Evolutionary conservation across 1,140 invertebrate genomes (phyloP).

Genomic region (Drosophila persimilis): DNA sequence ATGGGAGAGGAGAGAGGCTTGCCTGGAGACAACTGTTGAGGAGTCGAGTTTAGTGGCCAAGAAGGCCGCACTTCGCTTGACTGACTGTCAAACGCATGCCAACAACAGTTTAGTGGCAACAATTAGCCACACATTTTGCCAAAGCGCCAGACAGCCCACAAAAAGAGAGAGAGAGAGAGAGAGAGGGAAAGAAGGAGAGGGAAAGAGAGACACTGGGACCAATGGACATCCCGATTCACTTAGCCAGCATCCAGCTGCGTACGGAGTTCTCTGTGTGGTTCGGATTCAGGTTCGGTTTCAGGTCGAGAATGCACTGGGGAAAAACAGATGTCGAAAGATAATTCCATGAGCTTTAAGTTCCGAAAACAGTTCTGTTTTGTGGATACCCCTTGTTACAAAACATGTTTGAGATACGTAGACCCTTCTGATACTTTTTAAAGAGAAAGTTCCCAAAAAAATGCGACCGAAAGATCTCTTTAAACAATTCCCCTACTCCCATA

Average conservation of each 20-base stretch:
- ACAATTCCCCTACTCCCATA: too few relatives aligned
- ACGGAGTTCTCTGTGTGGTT: not conserved
- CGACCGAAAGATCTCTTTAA: too few relatives aligned
- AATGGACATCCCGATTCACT: not conserved
- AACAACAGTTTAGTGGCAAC: constrained; percentile 78
- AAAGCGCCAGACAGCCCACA: constrained; percentile 53
- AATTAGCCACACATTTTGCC: constrained; percentile 78
- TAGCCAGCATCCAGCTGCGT: not conserved
- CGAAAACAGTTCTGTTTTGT: too few relatives aligned
- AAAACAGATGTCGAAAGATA: not conserved
- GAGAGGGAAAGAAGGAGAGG: not conserved
- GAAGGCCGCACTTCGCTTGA: constrained; percentile 45
- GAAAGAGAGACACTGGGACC: not conserved
- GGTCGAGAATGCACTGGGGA: not conserved
- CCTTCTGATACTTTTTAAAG: too few relatives aligned
- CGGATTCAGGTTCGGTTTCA: not conserved
- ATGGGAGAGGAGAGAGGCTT: constrained; percentile 5
- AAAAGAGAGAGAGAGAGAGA: constrained; percentile 3
- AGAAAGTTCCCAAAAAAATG: too few relatives aligned
- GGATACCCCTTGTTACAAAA: too few relatives aligned
- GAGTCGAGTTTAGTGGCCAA: constrained; percentile 14
- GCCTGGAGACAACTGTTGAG: constrained; percentile 29
- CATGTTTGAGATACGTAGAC: too few relatives aligned
- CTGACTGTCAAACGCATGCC: constrained; percentile 78
- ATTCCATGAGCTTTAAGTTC: too few relatives aligned